Conservation (phyloP, 2,797 vertebrate genomes). For the Phalanger gymnotis region DNA sequence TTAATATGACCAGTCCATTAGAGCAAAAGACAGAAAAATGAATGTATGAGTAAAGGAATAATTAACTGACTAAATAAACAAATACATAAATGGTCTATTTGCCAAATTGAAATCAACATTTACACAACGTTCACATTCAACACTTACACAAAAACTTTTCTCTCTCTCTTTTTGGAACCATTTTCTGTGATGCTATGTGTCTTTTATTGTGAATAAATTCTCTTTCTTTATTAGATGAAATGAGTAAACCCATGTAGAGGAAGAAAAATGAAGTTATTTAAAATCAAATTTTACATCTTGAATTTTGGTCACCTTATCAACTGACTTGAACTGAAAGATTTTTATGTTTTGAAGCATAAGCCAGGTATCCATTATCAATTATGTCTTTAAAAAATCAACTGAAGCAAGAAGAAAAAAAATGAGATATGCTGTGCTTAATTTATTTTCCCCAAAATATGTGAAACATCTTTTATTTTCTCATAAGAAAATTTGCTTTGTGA, state of each 20-base stretch:
- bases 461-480: not conserved
- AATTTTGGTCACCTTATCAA: not conserved
- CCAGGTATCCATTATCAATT: not conserved
- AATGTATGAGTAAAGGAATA: not conserved
- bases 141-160: not conserved
- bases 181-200: not conserved
- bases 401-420: not conserved
- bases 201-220: not conserved
- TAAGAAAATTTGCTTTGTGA: not conserved
- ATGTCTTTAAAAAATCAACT: not conserved
- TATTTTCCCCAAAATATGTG: not conserved
- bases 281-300: not conserved
- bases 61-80: not conserved
- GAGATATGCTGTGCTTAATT: not conserved
- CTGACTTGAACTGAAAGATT: not conserved
- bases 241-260: not conserved
- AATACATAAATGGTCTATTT: not conserved
- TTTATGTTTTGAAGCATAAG: not conserved
- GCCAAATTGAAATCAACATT: not conserved
- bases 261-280: not conserved
- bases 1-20: not conserved
- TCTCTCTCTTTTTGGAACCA: not conserved
- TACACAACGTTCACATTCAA: not conserved
- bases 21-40: not conserved
- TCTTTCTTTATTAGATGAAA: not conserved